phyloP scores from a whole-genome alignment of 2,888 invertebrate species.

The Cenopis cana region DNA sequence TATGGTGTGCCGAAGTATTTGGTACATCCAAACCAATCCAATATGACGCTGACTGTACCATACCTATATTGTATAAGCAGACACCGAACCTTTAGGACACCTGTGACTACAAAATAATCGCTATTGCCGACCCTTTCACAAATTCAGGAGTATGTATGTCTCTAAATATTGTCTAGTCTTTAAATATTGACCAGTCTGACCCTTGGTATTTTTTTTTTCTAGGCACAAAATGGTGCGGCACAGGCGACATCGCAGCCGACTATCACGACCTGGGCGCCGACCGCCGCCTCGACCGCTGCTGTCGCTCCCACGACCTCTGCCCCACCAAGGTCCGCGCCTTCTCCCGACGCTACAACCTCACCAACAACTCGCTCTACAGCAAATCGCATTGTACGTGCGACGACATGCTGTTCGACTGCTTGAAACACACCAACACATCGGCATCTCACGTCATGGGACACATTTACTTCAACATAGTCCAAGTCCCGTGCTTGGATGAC shows the following conservation, averaged over 20 bases:
- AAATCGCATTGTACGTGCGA: slow-evolving; percentile 96
- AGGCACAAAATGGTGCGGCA: slow-evolving; percentile 98
- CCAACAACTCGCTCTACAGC: slow-evolving; percentile 93
- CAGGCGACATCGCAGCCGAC: slow-evolving; percentile 93
- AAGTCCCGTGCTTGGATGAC: slow-evolving; percentile 90
- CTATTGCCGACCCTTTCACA: too few species aligned
- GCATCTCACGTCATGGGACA: slow-evolving; percentile 92
- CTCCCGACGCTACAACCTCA: slow-evolving; percentile 90
- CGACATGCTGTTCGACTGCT: slow-evolving; percentile 91
- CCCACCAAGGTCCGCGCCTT: slow-evolving; percentile 91
- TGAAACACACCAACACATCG: slow-evolving; percentile 90
- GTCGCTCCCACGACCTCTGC: slow-evolving; percentile 95
- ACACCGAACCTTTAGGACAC: too few species aligned
- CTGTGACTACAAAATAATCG: too few species aligned
- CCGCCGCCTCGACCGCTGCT: slow-evolving; percentile 91
- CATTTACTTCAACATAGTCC: slow-evolving; percentile 93
- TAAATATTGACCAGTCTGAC: neutral
- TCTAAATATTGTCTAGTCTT: neutral
- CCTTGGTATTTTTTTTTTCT: slow-evolving; percentile 50
- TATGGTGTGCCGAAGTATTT: too few species aligned
- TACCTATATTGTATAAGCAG: too few species aligned
- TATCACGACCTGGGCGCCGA: slow-evolving; percentile 94
- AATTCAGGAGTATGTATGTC: too few species aligned
- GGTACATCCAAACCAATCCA: too few species aligned
- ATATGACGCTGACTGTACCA: too few species aligned